phyloP scores from a whole-genome alignment of 2,797 vertebrate genomes.

The Heteromormyrus szaboi region DNA sequence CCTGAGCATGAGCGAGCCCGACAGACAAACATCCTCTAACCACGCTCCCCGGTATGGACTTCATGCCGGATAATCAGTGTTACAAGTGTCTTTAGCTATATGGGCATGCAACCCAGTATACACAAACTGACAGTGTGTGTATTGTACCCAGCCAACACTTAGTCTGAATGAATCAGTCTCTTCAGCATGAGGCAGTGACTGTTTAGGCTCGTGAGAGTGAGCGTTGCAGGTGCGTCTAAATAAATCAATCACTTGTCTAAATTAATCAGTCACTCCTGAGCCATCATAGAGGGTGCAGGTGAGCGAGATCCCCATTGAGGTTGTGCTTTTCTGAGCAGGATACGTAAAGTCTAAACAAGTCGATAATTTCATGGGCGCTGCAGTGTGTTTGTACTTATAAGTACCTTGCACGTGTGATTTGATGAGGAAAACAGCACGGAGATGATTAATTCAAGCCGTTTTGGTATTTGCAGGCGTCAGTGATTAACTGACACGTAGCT shows the following conservation, averaged over 20 bases:
- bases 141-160: neutral
- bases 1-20: neutral
- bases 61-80: neutral
- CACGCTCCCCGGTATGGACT: neutral
- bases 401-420: neutral
- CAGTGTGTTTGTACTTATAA: neutral
- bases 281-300: neutral
- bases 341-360: neutral
- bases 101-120: neutral
- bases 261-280: neutral
- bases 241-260: slow-evolving; percentile 4
- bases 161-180: neutral
- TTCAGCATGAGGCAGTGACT: neutral
- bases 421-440: neutral
- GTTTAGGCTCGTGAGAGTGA: neutral
- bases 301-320: neutral
- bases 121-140: neutral
- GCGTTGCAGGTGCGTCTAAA: neutral
- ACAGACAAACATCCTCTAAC: neutral
- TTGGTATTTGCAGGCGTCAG: neutral
- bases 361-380: neutral
- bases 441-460: neutral
- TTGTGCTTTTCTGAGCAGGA: neutral
- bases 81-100: neutral
- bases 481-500: neutral